A percentile compares a stretch with the other conserved stretches of the same genome.
Evolutionary conservation across 2,113 vertebrate genomes (phyloP).

Genomic region (Tympanuchus pallidicinctus): DNA sequence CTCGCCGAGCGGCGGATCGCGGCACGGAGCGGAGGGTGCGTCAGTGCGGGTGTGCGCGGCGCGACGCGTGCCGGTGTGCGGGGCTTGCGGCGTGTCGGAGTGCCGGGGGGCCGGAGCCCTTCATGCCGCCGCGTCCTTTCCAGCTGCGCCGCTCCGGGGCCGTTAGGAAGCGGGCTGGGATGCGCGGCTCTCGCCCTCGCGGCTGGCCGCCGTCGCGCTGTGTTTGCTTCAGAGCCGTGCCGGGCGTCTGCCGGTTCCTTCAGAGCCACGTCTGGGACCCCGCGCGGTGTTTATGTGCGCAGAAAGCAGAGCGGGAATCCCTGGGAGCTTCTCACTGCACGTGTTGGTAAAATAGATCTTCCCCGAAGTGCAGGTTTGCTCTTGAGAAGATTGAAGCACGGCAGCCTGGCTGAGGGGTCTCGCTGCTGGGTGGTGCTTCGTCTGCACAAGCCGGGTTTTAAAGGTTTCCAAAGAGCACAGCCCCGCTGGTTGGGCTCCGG

Average conservation of each 20-base stretch:
- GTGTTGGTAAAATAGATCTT: not conserved
- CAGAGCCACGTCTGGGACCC: not conserved
- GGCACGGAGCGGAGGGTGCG: conserved; percentile 46
- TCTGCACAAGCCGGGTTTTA: not conserved
- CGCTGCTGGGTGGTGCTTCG: not conserved
- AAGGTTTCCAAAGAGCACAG: not conserved
- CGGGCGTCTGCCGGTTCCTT: conserved; percentile 2
- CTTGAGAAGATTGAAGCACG: not conserved
- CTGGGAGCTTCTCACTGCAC: not conserved
- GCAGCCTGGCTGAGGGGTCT: not conserved
- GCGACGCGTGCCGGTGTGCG: too few species aligned
- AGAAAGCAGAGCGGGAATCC: conserved; percentile 6
- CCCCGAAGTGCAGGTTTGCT: not conserved
- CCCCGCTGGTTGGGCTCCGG: not conserved
- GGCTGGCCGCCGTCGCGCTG: not conserved
- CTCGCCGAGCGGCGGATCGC: conserved; percentile 58
- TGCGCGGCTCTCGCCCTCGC: not conserved
- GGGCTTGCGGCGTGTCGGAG: too few species aligned
- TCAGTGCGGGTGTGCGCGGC: conserved; percentile 57
- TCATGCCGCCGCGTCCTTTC: too few species aligned
- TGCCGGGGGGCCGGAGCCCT: too few species aligned
- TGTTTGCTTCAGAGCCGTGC: conserved; percentile 7
- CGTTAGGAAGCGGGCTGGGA: not conserved
- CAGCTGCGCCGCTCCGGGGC: not conserved
- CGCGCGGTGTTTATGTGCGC: not conserved